A percentile compares a stretch with the other conserved stretches of the same genome.
Conservation (phyloP, 2,888 invertebrate species). For the Volucella inanis region DNA sequence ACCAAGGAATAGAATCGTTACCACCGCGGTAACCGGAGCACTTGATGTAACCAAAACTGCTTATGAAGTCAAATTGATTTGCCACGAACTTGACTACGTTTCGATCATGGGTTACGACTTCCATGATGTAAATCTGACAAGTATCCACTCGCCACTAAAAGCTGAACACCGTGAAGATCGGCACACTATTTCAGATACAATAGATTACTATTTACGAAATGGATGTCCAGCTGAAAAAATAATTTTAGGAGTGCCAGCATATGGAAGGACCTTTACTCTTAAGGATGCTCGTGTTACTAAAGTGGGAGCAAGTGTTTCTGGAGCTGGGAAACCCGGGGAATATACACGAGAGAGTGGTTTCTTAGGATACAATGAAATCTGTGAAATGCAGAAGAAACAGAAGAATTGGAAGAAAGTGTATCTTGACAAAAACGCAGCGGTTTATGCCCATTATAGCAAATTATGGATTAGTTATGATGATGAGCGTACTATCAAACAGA, state of each 20-base stretch:
- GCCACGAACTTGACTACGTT: slow-evolving; percentile 83
- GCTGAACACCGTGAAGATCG: slow-evolving; percentile 67
- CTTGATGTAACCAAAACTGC: slow-evolving; percentile 79
- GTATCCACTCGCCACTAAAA: slow-evolving; percentile 82
- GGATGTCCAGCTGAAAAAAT: slow-evolving; percentile 82
- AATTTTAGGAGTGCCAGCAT: slow-evolving; percentile 83
- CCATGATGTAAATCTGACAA: slow-evolving; percentile 79
- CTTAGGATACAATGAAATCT: slow-evolving; percentile 77
- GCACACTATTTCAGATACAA: slow-evolving; percentile 74
- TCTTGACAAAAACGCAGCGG: slow-evolving; percentile 78
- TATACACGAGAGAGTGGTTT: slow-evolving; percentile 77
- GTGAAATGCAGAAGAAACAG: slow-evolving; percentile 72
- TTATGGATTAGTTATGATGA: slow-evolving; percentile 83
- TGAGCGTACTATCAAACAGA: slow-evolving; percentile 79
- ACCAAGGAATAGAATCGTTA: slow-evolving; percentile 82
- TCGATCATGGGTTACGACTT: slow-evolving; percentile 85
- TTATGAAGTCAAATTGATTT: slow-evolving; percentile 82
- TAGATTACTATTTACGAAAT: slow-evolving; percentile 81
- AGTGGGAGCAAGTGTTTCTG: slow-evolving; percentile 78
- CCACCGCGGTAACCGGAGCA: slow-evolving; percentile 84
- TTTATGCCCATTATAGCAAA: slow-evolving; percentile 80
- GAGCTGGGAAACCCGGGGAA: slow-evolving; percentile 76
- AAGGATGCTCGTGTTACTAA: slow-evolving; percentile 78
- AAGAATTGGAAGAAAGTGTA: slow-evolving; percentile 78
- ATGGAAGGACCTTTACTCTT: slow-evolving; percentile 82